Base-by-base conservation (phyloP, 2,888 invertebrate genomes). In the Trypoxylon attenuatum region DNA sequence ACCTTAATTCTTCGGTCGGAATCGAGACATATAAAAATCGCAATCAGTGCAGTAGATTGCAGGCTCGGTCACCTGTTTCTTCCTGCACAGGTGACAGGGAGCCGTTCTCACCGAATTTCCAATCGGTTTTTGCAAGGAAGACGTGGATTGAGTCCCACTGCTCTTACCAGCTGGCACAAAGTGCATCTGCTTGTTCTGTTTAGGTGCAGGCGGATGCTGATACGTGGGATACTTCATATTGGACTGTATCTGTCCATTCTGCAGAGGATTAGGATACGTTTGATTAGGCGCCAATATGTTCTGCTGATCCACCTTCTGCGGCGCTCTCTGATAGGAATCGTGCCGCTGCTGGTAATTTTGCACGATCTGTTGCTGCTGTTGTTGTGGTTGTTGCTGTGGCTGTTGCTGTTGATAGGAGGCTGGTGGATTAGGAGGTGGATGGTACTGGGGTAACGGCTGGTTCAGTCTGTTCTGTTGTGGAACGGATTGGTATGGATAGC, bases 11-110 rank as follows among this genome's bases (percentile, higher is more conserved):
- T 90, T 90, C 41, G 92, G 93, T 82, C 93, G 92, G 87, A 94
- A 94, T 81, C 94, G 90, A 68, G 95, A 94, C 93, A 97, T 94
- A 84, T 97, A 97, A 88, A 94, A 96, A 84, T 96, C 95, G 88
- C 97, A 97, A 87, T 97, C 96, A 49, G 92, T 90, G 87, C 97
- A 97, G 84, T 96, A 97, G 76, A 93, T 90, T 27, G 93, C 92
- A 10, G 95, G 94, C 13, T 93, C 91, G 47, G 90, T 90, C 15
- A 96, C 93, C 68, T 92, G 91, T 82, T 95, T 94, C 85, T 96
- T 96, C 59, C 95, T 90, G 87, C 97, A 97, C 77, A 97, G 89
- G 87, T 94, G 94, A 86, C 97, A 97, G 61, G 92, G 92, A 6
- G 91, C 89, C 60, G 92, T 92, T 77, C 92, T 90, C 16, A 88